Conservation (phyloP, 2,113 vertebrate genomes). For the Rhodinocichla rosea region DNA sequence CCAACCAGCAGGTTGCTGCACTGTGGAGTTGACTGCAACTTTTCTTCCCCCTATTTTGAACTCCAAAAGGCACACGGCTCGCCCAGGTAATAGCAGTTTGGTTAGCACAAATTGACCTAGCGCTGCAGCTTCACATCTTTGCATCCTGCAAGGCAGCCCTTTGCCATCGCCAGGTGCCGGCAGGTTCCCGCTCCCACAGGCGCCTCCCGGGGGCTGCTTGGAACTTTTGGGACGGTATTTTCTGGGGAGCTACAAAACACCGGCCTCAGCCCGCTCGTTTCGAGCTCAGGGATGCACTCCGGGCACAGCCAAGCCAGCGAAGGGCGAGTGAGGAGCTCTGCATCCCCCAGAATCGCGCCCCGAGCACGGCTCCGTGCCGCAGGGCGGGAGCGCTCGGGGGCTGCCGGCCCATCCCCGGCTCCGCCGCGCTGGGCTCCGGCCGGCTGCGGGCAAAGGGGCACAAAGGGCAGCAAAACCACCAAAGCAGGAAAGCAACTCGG, state of each 20-base stretch:
- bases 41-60: neutral
- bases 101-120: neutral
- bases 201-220: neutral
- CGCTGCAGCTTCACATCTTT: neutral
- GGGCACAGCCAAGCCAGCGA: neutral
- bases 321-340: neutral
- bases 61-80: rapidly evolving
- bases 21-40: neutral
- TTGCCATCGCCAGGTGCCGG: neutral
- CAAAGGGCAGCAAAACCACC: neutral
- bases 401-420: neutral
- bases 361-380: neutral
- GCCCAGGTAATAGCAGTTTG: neutral
- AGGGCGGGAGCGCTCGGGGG: neutral
- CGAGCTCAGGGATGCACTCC: neutral
- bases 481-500: neutral
- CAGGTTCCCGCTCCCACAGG: neutral
- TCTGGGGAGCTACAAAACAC: neutral
- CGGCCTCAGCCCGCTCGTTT: neutral
- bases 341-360: neutral
- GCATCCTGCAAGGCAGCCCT: neutral
- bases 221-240: neutral
- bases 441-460: neutral
- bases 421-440: neutral
- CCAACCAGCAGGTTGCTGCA: neutral